Evolutionary conservation across 2,797 vertebrate genomes (phyloP).

Genomic region (Margarornis squamiger): DNA sequence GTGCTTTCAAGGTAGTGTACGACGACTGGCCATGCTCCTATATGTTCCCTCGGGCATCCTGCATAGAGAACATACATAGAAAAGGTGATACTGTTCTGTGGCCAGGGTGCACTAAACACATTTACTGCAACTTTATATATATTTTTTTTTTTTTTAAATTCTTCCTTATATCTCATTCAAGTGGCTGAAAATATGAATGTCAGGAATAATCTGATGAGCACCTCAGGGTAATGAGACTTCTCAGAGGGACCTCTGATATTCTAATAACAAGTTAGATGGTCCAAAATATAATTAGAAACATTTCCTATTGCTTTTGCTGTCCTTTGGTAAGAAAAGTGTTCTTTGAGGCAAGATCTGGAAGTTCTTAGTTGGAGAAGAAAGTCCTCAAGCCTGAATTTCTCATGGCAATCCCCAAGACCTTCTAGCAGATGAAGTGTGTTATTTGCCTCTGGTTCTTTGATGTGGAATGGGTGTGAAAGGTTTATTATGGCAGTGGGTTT

Average conservation of each 20-base stretch:
- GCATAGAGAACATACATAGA: rapidly evolving
- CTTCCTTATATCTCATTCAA: not conserved
- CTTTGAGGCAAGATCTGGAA: not conserved
- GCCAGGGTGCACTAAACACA: not conserved
- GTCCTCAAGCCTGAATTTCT: not conserved
- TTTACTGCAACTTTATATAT: not conserved
- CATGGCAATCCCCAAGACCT: not conserved
- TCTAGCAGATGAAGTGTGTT: not conserved
- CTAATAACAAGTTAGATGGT: not conserved
- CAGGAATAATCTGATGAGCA: not conserved
- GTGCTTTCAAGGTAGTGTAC: not conserved
- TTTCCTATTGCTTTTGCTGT: not conserved
- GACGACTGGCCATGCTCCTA: rapidly evolving
- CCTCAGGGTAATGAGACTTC: not conserved
- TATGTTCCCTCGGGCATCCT: not conserved
- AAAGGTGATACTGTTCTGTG: not conserved
- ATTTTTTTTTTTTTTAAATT: not conserved
- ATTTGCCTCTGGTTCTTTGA: not conserved
- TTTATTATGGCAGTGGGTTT: not conserved
- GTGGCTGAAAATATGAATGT: not conserved
- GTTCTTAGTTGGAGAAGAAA: not conserved
- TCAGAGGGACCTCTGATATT: not conserved
- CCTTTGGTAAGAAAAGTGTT: not conserved
- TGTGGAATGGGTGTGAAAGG: not conserved
- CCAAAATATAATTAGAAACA: not conserved